Percentiles rank a stretch among this genome's conserved stretches.
These are phyloP conservation scores for Whitmania pigra DNA, from an alignment of 1,140 invertebrate genomes.

Conservation along the genomic window DNA sequence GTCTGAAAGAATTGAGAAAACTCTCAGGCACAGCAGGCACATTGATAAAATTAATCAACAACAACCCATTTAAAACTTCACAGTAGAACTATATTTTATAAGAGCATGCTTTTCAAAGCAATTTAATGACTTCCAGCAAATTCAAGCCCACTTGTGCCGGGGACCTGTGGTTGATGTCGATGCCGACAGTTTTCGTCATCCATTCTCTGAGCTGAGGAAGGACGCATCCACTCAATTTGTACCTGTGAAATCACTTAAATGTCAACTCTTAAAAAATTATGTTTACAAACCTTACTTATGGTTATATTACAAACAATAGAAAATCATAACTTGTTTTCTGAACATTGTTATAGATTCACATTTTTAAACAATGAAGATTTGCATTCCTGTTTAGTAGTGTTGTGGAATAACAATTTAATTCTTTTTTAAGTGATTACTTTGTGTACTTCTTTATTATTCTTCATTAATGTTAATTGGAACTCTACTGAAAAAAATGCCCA, in stretches of 20 bases:
- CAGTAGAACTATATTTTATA: not conserved
- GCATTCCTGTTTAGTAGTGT: not conserved
- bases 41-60: not conserved
- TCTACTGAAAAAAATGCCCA: too few species aligned
- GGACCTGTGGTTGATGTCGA: slow-evolving; percentile 47
- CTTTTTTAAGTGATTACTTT: too few species aligned
- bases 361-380: slow-evolving; percentile 3
- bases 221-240: slow-evolving; percentile 62
- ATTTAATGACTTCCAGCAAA: too few species aligned
- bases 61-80: not conserved
- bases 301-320: not conserved
- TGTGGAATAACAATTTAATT: too few species aligned
- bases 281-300: not conserved
- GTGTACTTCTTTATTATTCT: too few species aligned
- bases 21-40: not conserved
- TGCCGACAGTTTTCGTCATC: slow-evolving; percentile 59
- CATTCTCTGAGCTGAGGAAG: slow-evolving; percentile 69
- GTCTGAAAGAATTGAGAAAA: slow-evolving; percentile 32
- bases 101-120: not conserved
- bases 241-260: slow-evolving; percentile 47
- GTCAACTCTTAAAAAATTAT: slow-evolving; percentile 23
- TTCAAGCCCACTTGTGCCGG: slow-evolving; percentile 36
- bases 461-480: too few species aligned
- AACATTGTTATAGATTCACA: slow-evolving; percentile 3
- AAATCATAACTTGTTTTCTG: not conserved